These are phyloP conservation scores for Trimorus sp. DNA, from an alignment of 2,888 invertebrate genomes.

Conservation along the genomic window DNA sequence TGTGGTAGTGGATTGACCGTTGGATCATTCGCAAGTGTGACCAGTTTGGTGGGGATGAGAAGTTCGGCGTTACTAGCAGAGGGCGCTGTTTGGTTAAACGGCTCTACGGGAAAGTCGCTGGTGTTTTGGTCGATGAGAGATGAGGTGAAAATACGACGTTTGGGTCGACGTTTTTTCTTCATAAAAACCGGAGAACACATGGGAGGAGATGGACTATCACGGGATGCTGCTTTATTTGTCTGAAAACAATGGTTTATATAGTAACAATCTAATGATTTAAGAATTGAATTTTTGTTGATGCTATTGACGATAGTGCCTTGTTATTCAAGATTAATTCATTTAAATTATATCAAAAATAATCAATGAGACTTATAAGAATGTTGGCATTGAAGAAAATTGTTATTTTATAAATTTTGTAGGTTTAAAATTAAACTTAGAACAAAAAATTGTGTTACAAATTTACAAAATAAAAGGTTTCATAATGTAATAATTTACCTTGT, in stretches of 20 bases:
- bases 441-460: no score
- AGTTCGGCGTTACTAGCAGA: constrained; percentile 19
- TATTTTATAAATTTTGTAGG: no score
- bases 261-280: no score
- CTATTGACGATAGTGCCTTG: no score
- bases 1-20: background rate
- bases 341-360: no score
- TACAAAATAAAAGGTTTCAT: no score
- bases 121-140: constrained; percentile 1
- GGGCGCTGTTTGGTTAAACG: constrained; percentile 9
- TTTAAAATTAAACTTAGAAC: no score
- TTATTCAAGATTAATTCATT: no score
- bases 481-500: no score
- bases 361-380: no score
- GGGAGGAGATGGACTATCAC: constrained; percentile 49
- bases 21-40: background rate
- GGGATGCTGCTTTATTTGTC: background rate
- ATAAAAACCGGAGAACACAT: constrained; percentile 69
- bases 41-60: background rate
- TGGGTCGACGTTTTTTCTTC: constrained; percentile 67
- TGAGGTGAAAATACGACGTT: constrained; percentile 72
- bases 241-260: constrained; percentile 6
- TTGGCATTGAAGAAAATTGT: no score
- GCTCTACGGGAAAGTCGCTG: constrained; percentile 5
- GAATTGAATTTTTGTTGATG: no score